Base-by-base conservation (phyloP, 2,888 invertebrate species). In the Cartodere bifasciata region DNA sequence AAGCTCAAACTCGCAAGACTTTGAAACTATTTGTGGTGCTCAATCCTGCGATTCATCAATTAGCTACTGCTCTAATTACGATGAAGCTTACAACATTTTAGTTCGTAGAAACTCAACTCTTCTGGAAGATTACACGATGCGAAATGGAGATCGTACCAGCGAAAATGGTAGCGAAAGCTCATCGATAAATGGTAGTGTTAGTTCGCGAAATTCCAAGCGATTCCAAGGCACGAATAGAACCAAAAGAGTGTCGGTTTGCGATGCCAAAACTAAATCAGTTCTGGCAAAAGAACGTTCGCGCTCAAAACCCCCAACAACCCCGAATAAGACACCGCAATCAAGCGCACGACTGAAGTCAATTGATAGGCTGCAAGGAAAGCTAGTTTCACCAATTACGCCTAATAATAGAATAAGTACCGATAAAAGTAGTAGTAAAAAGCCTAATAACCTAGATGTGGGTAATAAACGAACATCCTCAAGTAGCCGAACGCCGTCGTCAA, bases 121-220 rank as follows among this genome's bases (percentile, higher is more conserved):
- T 22, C 42, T 59, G 7, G 58, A 58, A 39, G 56, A 59, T 41
- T 56, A 59, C 32, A 51, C 53, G 12, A 41, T 52, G 32, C 45
- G 55, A 20, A 51, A 51, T 29, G 65, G 65, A 2, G 68, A 68
- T 40, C 64, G 66, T 23, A 72, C 72, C 29, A 75, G 75, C 49
- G 76, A 76, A 45, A 74, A 72, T 40, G 83, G 83, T 27, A 83
- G 83, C 43, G 84, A 84, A 49, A 83, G 81, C 53, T 81, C 82
- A 0, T 81, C 81, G 1, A 57, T 81, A 17, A 70, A 75, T 3
- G 67, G 68, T 5, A 50, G 48, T 3, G 41, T 44, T 5, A 44
- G 52, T 3, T 47, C 58, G 2, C 49, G 49, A 34, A 50, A 65
- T 9, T 63, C 65, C 13, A 65, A 31, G 29, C 25, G 33, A 11